phyloP scores from a whole-genome alignment of 2,888 invertebrate species.

The Corbicula japonica region DNA sequence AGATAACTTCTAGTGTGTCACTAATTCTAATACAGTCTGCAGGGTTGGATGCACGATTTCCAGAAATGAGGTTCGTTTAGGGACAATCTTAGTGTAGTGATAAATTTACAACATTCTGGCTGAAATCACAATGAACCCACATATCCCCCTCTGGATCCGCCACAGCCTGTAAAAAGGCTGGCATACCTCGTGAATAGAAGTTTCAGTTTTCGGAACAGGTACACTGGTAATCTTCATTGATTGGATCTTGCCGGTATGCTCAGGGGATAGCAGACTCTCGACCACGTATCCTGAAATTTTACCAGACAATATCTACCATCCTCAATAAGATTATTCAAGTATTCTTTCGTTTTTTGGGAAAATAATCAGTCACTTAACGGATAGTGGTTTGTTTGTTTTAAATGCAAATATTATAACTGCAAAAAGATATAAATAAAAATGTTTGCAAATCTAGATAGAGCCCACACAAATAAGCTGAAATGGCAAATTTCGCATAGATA shows the following conservation, averaged over 20 bases:
- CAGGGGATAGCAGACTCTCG: conserved; percentile 15
- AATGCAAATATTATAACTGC: not conserved
- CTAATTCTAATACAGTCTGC: not conserved
- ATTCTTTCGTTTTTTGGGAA: not conserved
- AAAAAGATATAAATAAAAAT: not conserved
- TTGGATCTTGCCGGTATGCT: not conserved
- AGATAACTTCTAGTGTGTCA: too few species aligned
- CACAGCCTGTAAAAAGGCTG: not conserved
- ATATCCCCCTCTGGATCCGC: not conserved
- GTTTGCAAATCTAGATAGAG: not conserved
- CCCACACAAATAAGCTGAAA: not conserved
- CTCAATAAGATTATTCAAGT: not conserved
- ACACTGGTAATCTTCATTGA: not conserved
- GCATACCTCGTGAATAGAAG: conserved; percentile 21
- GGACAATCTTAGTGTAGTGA: not conserved
- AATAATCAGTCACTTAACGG: not conserved
- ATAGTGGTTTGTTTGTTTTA: too few species aligned
- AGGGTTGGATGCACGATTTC: not conserved
- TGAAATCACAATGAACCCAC: not conserved
- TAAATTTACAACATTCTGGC: not conserved
- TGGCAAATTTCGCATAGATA: too few species aligned
- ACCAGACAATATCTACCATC: not conserved
- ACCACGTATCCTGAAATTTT: conserved; percentile 10
- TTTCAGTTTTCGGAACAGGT: not conserved
- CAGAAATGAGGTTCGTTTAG: not conserved